phyloP scores from a whole-genome alignment of 2,113 vertebrate species.

The Regulus satrapa region DNA sequence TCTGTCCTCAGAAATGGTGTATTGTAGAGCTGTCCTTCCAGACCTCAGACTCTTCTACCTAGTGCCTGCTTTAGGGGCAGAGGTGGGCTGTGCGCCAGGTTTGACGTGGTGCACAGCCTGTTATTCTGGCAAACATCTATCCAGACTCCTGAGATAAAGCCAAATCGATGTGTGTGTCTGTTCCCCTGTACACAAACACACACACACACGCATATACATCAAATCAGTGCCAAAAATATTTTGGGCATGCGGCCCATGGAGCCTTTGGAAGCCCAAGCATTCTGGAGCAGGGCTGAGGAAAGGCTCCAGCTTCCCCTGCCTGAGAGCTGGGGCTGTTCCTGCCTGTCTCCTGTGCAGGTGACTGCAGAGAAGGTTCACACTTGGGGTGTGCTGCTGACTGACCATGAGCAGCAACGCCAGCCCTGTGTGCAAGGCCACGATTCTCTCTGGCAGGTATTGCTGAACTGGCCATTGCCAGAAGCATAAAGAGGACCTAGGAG shows the following conservation, averaged over 20 bases:
- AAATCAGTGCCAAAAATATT: not conserved
- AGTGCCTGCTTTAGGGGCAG: not conserved
- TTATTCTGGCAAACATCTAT: not conserved
- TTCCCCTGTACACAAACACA: not conserved
- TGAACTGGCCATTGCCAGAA: not conserved
- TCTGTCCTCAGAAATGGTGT: not conserved
- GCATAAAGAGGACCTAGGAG: not conserved
- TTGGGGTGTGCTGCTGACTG: not conserved
- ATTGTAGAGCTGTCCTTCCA: not conserved
- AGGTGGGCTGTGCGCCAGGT: not conserved
- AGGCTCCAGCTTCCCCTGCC: not conserved
- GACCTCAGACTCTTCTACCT: not conserved
- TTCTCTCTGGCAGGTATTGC: not conserved
- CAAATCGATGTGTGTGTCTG: not conserved
- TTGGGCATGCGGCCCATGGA: accelerated
- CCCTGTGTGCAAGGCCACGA: not conserved
- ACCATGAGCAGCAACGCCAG: not conserved
- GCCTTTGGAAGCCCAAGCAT: not conserved
- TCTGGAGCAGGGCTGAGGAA: not conserved
- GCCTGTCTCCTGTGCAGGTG: not conserved
- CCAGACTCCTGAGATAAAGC: not conserved
- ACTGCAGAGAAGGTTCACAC: not conserved
- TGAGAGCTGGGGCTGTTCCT: not conserved
- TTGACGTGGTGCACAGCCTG: not conserved
- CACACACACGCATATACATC: too few species aligned